Conservation (phyloP, 2,113 vertebrate genomes). For the Scolopax mira region DNA sequence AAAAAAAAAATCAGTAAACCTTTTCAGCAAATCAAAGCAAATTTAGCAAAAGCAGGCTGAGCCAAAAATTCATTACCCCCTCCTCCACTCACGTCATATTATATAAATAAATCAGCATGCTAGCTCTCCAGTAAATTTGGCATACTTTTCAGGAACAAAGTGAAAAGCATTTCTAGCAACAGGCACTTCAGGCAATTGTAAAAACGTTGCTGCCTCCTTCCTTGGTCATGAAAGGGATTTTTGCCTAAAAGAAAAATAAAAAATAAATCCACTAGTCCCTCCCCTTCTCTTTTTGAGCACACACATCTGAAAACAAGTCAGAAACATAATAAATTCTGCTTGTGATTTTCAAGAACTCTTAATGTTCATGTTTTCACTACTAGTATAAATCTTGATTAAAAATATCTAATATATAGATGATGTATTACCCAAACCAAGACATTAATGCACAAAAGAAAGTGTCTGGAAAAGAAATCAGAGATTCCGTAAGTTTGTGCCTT, state of each 20-base stretch:
- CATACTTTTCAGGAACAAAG: constrained; percentile 58
- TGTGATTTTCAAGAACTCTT: not conserved
- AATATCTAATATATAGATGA: not conserved
- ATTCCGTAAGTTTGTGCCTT: not conserved
- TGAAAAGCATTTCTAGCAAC: constrained; percentile 38
- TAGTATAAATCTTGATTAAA: not conserved
- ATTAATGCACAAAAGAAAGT: not conserved
- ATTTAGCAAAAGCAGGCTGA: not conserved
- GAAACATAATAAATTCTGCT: not conserved
- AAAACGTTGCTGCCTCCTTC: not conserved
- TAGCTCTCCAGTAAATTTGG: constrained; percentile 26
- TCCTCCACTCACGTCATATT: not conserved
- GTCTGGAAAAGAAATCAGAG: not conserved
- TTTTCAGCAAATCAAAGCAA: not conserved
- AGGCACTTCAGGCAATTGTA: not conserved
- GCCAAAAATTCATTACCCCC: not conserved
- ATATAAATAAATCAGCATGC: not conserved
- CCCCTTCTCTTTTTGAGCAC: not conserved
- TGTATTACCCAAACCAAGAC: not conserved
- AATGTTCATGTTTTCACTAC: not conserved
- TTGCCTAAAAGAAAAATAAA: constrained; percentile 1
- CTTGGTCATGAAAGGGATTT: not conserved
- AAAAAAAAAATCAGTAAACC: not conserved
- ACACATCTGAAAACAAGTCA: not conserved
- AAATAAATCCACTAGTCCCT: not conserved